Evolutionary conservation across 2,888 invertebrate genomes (phyloP), one percentile per base, ranked within the genome.

Genomic region (Oasisia sp.): DNA sequence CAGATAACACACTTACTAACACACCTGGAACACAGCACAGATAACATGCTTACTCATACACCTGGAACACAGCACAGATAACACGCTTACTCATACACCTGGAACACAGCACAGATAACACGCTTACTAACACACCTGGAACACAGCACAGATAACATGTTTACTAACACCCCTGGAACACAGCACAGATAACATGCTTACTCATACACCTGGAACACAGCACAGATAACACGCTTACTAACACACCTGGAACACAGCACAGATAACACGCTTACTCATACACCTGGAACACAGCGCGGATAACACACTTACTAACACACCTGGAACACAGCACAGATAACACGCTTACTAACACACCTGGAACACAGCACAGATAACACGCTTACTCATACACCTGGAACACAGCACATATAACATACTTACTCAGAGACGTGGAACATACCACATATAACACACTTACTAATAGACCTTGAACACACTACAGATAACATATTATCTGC

Each of bases 1-100:
- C 50, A 50, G 50, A 50, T 50, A 50, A 50, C 50, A 50, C 50
- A 7, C 12, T 50, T 9, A 50, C 50, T 50, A 11, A 50, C 12
- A 50, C 50, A 50, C 2, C 50, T 50, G 50, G 12, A 12, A 50
- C 38, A 38, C 38, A 38, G 38, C 38, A 38, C 38, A 38, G 38
- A 38, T 38, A 38, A 38, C 38, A 38, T 4, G 38, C 98, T 0
- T 98, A 97, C 95, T 99, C 99, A 95, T 99, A 99, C 0, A 98
- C 95, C 94, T 91, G 91, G 19, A 45, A 74, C 74, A 74, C 74
- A 74, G 5, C 74, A 74, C 74, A 50, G 50, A 50, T 50, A 12
- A 50, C 50, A 50, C 50, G 12, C 12, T 50, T 9, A 50, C 50
- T 56, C 4, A 9, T 9, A 56, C 50, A 50, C 0, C 12, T 50